Evolutionary conservation across 2,797 vertebrate species (phyloP).

Genomic region (Pseudotriccus pelzelni): DNA sequence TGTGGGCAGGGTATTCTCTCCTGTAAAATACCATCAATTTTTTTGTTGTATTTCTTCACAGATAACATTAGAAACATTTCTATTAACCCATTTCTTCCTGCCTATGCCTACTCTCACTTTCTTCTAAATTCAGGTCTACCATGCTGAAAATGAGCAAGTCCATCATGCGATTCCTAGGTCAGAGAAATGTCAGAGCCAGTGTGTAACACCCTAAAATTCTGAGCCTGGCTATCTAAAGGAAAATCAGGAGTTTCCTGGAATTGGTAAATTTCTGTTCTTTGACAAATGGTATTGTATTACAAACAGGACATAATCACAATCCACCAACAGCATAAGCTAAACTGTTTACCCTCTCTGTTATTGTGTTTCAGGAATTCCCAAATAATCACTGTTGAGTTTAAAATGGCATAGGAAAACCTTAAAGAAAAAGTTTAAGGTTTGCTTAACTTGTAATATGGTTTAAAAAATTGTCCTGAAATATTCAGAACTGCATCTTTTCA

Average conservation of each 20-base stretch:
- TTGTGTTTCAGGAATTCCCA: neutral
- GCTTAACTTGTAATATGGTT: neutral
- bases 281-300: neutral
- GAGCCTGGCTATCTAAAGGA: neutral
- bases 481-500: neutral
- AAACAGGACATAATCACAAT: neutral
- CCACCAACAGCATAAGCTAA: neutral
- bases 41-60: neutral
- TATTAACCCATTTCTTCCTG: neutral
- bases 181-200: neutral
- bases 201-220: neutral
- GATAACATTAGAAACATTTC: neutral
- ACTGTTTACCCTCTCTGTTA: neutral
- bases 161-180: neutral
- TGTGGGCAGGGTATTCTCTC: neutral
- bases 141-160: neutral
- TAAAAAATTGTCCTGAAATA: neutral
- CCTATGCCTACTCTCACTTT: neutral
- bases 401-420: neutral
- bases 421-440: neutral
- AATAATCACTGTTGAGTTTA: neutral
- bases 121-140: neutral
- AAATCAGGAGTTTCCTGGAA: neutral
- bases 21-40: neutral
- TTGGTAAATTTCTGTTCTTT: neutral